phyloP scores from a whole-genome alignment of 2,888 invertebrate species.

The Platynereis dumerilii region DNA sequence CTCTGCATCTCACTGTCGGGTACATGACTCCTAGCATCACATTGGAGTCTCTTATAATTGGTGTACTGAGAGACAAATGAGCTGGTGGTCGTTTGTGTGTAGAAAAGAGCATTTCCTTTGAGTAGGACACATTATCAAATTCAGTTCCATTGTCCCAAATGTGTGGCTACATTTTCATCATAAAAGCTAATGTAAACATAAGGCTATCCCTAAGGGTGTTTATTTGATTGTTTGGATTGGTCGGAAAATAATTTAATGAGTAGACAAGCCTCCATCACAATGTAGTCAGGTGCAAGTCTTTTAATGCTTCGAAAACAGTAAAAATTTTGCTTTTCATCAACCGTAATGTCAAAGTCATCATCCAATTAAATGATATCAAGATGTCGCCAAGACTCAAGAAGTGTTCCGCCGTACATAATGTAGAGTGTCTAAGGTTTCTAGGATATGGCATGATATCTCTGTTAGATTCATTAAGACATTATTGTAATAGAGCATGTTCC shows the following conservation, averaged over 20 bases:
- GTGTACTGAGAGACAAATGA: neutral
- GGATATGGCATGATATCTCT: no score
- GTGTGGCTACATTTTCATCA: neutral
- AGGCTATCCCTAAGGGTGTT: conserved; percentile 1
- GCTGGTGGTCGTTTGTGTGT: neutral
- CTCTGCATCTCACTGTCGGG: neutral
- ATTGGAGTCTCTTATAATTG: neutral
- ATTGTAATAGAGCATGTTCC: no score
- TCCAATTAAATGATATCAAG: conserved; percentile 1
- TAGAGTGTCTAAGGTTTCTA: neutral
- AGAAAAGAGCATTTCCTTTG: neutral
- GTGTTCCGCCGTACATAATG: neutral
- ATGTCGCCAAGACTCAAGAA: conserved; percentile 1
- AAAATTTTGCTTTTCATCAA: neutral
- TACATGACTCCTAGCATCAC: neutral
- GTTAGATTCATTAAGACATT: no score
- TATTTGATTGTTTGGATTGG: neutral
- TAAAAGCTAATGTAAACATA: neutral
- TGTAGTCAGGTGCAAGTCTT: neutral
- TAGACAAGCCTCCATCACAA: neutral
- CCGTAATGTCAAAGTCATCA: conserved; percentile 4
- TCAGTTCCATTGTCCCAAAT: conserved; percentile 5
- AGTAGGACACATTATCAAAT: neutral
- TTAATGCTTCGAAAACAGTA: neutral
- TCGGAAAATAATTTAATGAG: neutral